Percentiles rank a stretch among this genome's conserved stretches.
phyloP scores from a whole-genome alignment of 2,113 vertebrate species.

The Peucedramus taeniatus region DNA sequence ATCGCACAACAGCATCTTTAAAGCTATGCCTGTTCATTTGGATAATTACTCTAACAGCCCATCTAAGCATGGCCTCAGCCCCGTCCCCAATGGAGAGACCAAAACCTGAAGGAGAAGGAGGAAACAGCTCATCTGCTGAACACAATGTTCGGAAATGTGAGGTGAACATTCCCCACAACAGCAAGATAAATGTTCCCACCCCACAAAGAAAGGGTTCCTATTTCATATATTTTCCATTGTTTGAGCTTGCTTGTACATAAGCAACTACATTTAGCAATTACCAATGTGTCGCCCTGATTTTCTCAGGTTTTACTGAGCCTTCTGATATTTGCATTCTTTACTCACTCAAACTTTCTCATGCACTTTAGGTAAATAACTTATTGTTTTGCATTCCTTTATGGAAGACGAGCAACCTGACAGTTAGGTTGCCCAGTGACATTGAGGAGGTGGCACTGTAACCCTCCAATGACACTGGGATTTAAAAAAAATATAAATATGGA shows the following conservation, averaged over 20 bases:
- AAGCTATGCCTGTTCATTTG: not conserved
- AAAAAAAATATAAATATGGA: no score
- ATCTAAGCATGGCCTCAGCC: not conserved
- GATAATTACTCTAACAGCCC: conserved; percentile 44
- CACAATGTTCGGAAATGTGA: conserved; percentile 45
- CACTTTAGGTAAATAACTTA: no score
- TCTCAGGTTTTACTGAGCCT: no score
- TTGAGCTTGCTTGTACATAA: not conserved
- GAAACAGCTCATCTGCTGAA: conserved; percentile 44
- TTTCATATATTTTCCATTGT: conserved; percentile 46
- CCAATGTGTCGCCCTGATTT: no score
- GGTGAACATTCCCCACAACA: conserved; percentile 31
- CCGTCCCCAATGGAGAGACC: not conserved
- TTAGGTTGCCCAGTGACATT: no score
- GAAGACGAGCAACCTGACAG: no score
- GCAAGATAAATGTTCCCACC: conserved; percentile 7
- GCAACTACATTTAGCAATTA: not conserved
- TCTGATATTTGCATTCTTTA: no score
- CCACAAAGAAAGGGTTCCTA: not conserved
- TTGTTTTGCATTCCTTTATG: no score
- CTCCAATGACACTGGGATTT: no score
- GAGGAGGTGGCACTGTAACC: no score
- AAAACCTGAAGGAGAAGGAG: not conserved
- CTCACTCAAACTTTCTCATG: no score
- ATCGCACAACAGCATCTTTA: not conserved